phyloP scores from a whole-genome alignment of 2,113 vertebrate species.

The Sardina pilchardus region DNA sequence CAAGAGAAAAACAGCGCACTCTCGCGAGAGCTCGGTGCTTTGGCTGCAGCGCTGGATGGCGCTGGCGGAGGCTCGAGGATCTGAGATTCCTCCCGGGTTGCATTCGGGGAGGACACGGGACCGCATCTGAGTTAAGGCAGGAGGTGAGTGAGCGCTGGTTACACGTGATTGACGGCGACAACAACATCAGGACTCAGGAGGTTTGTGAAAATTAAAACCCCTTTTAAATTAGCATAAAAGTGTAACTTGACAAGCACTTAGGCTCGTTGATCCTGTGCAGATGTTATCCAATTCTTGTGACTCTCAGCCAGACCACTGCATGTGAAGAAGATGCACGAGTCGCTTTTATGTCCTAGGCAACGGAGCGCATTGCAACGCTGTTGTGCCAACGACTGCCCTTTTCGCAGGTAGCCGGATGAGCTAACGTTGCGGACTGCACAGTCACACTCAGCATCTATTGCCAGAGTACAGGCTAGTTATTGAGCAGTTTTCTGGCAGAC shows the following conservation, averaged over 20 bases:
- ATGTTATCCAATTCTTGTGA: constrained; percentile 27
- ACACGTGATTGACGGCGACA: constrained; percentile 36
- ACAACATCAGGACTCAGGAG: background rate
- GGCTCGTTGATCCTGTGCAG: constrained; percentile 28
- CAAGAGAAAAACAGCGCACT: constrained; percentile 12
- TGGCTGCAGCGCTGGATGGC: constrained; percentile 52
- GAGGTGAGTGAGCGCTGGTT: constrained; percentile 49
- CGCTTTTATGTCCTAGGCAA: constrained; percentile 25
- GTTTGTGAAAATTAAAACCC: constrained; percentile 8
- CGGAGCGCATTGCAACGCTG: constrained; percentile 19
- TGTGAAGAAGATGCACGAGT: background rate
- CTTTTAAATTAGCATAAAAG: background rate
- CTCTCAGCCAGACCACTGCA: background rate
- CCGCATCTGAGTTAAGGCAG: constrained; percentile 20
- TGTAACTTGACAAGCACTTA: constrained; percentile 36
- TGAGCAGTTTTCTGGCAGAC: constrained; percentile 10
- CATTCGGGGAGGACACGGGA: constrained; percentile 43
- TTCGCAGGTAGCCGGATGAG: constrained; percentile 19
- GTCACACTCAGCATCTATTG: constrained; percentile 40
- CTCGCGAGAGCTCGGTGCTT: constrained; percentile 47
- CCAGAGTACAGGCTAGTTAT: constrained; percentile 6
- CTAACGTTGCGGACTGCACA: constrained; percentile 34
- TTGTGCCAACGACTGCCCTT: constrained; percentile 12
- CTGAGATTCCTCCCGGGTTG: constrained; percentile 37
- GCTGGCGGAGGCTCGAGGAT: constrained; percentile 48